Conservation (phyloP, 2,888 invertebrate genomes). For the Drosophila pseudotalamancana region DNA sequence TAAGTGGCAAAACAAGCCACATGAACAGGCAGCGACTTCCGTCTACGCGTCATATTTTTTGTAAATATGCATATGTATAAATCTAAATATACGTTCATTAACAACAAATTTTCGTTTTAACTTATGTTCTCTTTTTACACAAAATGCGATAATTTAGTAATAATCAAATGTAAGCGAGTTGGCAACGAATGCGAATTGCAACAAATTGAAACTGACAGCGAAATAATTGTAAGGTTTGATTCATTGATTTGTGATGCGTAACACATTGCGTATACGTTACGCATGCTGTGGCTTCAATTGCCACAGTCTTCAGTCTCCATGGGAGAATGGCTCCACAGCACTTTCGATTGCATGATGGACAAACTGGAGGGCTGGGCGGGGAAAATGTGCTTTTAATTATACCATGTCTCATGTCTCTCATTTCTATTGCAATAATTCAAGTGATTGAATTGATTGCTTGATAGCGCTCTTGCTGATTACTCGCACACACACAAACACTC, state of each 20-base stretch:
- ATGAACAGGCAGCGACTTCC: not conserved
- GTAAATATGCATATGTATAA: not conserved
- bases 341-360: conserved; percentile 26
- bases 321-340: conserved; percentile 31
- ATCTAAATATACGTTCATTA: not conserved
- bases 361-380: not conserved
- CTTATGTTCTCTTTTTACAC: not conserved
- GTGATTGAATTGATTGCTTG: conserved; percentile 41
- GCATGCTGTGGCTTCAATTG: conserved; percentile 16
- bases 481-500: no score
- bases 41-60: not conserved
- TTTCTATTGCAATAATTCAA: conserved; percentile 20
- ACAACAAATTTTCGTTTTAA: not conserved
- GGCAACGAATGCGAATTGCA: not conserved
- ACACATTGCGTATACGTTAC: conserved; percentile 48
- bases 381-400: conserved; percentile 39
- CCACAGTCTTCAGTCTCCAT: conserved; percentile 29
- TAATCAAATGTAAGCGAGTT: conserved; percentile 10
- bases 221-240: conserved; percentile 7
- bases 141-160: conserved; percentile 3
- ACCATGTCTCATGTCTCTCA: conserved; percentile 5
- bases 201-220: not conserved
- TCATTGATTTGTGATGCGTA: conserved; percentile 14
- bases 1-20: conserved; percentile 20
- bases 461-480: conserved; percentile 42